Evolutionary conservation across 2,888 invertebrate genomes (phyloP).

Genomic region (Drosophila rellima): DNA sequence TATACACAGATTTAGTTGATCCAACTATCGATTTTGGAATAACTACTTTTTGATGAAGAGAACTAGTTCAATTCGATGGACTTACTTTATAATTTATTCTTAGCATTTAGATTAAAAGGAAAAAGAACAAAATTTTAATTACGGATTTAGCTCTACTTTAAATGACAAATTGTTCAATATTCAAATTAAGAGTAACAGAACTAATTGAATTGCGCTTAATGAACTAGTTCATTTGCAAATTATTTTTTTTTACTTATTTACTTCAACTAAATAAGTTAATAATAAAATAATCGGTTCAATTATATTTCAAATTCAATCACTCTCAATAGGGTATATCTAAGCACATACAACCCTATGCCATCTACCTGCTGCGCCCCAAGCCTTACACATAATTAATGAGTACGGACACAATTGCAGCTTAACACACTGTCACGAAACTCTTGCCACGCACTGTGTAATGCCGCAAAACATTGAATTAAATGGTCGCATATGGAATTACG

Average conservation of each 20-base stretch:
- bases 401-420: slow-evolving; percentile 36
- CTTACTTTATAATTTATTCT: too few relatives aligned
- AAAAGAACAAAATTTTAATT: neutral
- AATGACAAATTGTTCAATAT: too few relatives aligned
- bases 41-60: too few relatives aligned
- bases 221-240: too few relatives aligned
- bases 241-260: neutral
- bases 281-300: too few relatives aligned
- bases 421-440: slow-evolving; percentile 27
- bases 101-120: too few relatives aligned
- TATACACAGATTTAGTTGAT: neutral
- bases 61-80: neutral
- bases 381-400: slow-evolving; percentile 55
- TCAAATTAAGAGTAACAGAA: neutral
- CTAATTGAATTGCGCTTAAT: too few relatives aligned
- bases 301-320: too few relatives aligned
- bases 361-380: slow-evolving; percentile 4
- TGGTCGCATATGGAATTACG: slow-evolving; percentile 53
- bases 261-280: too few relatives aligned
- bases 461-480: slow-evolving; percentile 51
- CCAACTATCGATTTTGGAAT: neutral
- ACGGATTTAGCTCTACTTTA: neutral
- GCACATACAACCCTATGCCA: neutral
- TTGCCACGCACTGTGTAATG: slow-evolving; percentile 40
- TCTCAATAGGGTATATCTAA: neutral